Evolutionary conservation across 2,888 invertebrate species (phyloP), one percentile per base, ranked within the genome.

Genomic region (Drosophila hawaiiensis): DNA sequence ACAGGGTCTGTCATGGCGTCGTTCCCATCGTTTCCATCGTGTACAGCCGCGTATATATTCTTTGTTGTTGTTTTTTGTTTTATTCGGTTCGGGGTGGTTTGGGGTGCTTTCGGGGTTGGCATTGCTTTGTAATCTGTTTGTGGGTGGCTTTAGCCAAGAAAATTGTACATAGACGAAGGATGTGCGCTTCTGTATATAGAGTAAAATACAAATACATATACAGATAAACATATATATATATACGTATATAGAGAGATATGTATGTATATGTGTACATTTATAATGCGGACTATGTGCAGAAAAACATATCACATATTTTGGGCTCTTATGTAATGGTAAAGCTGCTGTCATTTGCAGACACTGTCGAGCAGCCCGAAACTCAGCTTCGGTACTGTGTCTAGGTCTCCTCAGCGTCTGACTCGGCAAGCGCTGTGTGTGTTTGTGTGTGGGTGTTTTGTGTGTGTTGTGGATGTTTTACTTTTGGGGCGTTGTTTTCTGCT

Each of bases 281-380:
- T 75, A 70, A 67, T 43, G 43, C 68, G 55, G 66, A 58, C 67
- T 79, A 68, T 73, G 70, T 73, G 73, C 56, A 49, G 61, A 68
- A 70, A 68, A 72, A 72, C 76, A 80, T 80, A 87, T 80, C 87
- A 83, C 80, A 85, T 85, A 85, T 88, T 85, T 82, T 68, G 76
- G 73, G 87, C 79, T 89, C 86, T 87, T 89, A 83, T 87, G 75
- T 89, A 87, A 87, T 78, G 71, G 74, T 71, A 86, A 86, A 86
- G 87, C 85, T 85, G 80, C 84, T 82, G 78, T 83, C 79, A 83
- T 90, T 90, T 81, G 83, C 86, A 81, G 85, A 76, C 79, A 76
- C 70, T 71, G 72, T 68, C 64, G 59, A 75, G 65, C 73, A 68
- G 65, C 68, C 78, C 84, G 84, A 58, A 73, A 50, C 66, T 60